Evolutionary conservation across 2,113 vertebrate genomes (phyloP), one percentile per base, ranked within the genome.

Genomic region (Rhabdomys dilectus): DNA sequence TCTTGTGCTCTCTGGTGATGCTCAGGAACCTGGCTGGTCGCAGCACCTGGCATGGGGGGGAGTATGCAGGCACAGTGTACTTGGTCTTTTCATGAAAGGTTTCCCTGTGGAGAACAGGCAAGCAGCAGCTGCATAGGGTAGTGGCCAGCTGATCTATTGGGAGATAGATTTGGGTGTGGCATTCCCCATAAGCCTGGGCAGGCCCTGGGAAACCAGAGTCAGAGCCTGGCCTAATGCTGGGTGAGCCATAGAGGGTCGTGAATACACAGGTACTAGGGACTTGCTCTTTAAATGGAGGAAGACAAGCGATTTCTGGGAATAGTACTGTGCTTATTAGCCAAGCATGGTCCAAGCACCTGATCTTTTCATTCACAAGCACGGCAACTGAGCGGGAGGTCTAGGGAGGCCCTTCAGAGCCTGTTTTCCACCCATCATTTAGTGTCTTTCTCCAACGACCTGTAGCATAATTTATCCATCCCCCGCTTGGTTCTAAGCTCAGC

Each of bases 11-110:
- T 90, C 88, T 73, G 76, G 60, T 73, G 34, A 64, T 80, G 48
- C 26, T 78, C 77, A 42, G 85, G 26, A 89, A 92, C 45, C 80
- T 92, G 77, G 66, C 45, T 91, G 53, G 81, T 87, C 45, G n/a
- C 96, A 92, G 97, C 93, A 93, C 39, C 82, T 60, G 75, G 73
- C n/a, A 60, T 16, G 21, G 5, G 34, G 9, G 60, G 51, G 80
- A 39, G 34, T 12, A 24, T 51, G 21, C 81, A 96, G 81, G 88
- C 91, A 91, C 90, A 73, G 34, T 72, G 77, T 95, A 91, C 66
- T 95, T 98, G 97, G 94, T 91, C 93, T 89, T 96, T 86, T 97
- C 77, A 91, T 91, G n/a, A 95, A 94, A 96, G 95, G 48, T 36
- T 80, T 96, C 60, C 89, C 77, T 16, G 60, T 45, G 82, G 94